Evolutionary conservation across 2,797 vertebrate genomes (phyloP).

Genomic region (Sardinella longiceps): DNA sequence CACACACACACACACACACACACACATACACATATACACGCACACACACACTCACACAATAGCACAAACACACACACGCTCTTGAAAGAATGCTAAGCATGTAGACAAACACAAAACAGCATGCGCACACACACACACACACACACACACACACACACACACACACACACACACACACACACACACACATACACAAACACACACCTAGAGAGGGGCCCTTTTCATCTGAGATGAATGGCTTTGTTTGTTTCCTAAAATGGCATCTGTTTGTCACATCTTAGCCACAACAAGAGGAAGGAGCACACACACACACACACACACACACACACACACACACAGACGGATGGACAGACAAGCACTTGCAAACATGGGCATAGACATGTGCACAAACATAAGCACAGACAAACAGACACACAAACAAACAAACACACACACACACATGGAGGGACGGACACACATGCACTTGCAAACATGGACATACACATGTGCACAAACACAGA

Average conservation of each 20-base stretch:
- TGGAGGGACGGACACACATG: too few relatives aligned
- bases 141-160: background rate
- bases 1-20: background rate
- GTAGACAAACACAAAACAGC: background rate
- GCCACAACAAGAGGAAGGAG: background rate
- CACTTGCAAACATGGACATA: slow-evolving; percentile 3
- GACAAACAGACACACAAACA: slow-evolving; percentile 21
- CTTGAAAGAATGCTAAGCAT: background rate
- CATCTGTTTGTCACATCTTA: background rate
- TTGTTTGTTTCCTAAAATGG: background rate
- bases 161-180: background rate
- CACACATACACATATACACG: background rate
- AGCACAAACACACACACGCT: background rate
- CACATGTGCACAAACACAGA: background rate
- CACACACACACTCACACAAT: background rate
- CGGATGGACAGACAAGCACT: too few relatives aligned
- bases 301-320: slow-evolving; percentile 14
- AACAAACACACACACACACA: background rate
- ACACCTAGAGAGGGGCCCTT: background rate
- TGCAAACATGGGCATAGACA: slow-evolving; percentile 34
- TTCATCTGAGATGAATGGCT: background rate
- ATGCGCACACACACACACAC: background rate
- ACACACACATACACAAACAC: background rate
- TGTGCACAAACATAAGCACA: slow-evolving; percentile 36
- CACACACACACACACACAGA: slow-evolving; percentile 15